These are phyloP conservation scores for Volucella inanis DNA, from an alignment of 2,888 invertebrate genomes.

Conservation along the genomic window DNA sequence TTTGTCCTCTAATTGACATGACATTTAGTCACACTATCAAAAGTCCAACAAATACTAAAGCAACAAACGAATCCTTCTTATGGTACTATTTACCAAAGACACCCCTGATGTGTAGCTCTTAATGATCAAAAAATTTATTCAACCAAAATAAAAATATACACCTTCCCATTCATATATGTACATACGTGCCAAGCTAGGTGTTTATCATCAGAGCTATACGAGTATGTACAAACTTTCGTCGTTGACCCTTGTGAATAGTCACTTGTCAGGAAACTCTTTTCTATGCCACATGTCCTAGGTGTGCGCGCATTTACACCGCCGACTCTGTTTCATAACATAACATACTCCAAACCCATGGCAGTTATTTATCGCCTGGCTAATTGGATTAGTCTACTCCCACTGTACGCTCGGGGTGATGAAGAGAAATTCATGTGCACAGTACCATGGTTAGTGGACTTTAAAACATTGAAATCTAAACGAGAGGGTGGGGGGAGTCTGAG, in stretches of 20 bases:
- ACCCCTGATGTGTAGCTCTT: constrained; percentile 20
- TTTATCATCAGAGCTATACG: not conserved
- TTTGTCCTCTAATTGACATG: constrained; percentile 44
- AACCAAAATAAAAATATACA: constrained; percentile 41
- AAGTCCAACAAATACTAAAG: constrained; percentile 34
- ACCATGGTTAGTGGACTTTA: constrained; percentile 25
- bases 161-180: constrained; percentile 3
- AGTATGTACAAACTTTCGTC: too few relatives aligned
- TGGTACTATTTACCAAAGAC: not conserved
- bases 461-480: not conserved
- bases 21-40: constrained; percentile 37
- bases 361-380: constrained; percentile 66
- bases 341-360: constrained; percentile 32
- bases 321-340: constrained; percentile 22
- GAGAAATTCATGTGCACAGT: not conserved
- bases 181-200: not conserved
- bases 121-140: constrained; percentile 37
- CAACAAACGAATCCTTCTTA: not conserved
- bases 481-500: constrained; percentile 23
- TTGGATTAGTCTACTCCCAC: constrained; percentile 62
- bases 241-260: constrained; percentile 28
- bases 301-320: constrained; percentile 12
- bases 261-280: constrained; percentile 12
- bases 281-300: constrained; percentile 45
- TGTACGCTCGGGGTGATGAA: not conserved